A percentile compares a stretch with the other conserved stretches of the same genome.
Conservation (phyloP, 2,888 invertebrate genomes). For the Diploptera punctata region DNA sequence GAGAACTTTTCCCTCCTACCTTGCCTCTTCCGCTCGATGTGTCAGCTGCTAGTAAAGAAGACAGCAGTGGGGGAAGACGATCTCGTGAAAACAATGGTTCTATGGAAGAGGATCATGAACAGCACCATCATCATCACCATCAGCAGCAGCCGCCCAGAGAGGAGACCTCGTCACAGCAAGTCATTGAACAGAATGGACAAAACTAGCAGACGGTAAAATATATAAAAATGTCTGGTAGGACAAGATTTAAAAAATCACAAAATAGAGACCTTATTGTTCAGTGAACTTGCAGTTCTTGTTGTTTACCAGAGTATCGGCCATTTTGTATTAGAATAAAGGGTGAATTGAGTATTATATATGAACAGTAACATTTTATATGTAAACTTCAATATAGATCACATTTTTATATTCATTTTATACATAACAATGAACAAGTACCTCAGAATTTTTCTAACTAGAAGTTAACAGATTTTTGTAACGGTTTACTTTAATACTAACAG, state of each 20-base stretch:
- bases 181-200: slow-evolving; percentile 44
- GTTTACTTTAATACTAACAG: slow-evolving; percentile 7
- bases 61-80: slow-evolving; percentile 35
- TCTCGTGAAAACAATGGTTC: slow-evolving; percentile 40
- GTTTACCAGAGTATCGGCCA: slow-evolving; percentile 29
- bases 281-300: slow-evolving; percentile 10
- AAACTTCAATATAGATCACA: slow-evolving; percentile 12
- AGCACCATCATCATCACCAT: slow-evolving; percentile 7
- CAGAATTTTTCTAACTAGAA: slow-evolving; percentile 20
- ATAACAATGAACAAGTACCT: slow-evolving; percentile 23
- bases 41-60: slow-evolving; percentile 33
- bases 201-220: slow-evolving; percentile 40
- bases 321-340: slow-evolving; percentile 25
- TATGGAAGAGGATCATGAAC: slow-evolving; percentile 38
- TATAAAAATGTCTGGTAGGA: background rate
- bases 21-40: slow-evolving; percentile 42
- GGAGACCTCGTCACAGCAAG: slow-evolving; percentile 27
- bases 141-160: slow-evolving; percentile 36
- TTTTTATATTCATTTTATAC: slow-evolving; percentile 29
- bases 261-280: slow-evolving; percentile 16
- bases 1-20: slow-evolving; percentile 54
- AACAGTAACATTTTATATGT: slow-evolving; percentile 10
- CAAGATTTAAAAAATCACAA: slow-evolving; percentile 10
- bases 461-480: slow-evolving; percentile 24
- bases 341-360: background rate